phyloP scores from a whole-genome alignment of 2,888 invertebrate species.

The Seladonia tumulorum region DNA sequence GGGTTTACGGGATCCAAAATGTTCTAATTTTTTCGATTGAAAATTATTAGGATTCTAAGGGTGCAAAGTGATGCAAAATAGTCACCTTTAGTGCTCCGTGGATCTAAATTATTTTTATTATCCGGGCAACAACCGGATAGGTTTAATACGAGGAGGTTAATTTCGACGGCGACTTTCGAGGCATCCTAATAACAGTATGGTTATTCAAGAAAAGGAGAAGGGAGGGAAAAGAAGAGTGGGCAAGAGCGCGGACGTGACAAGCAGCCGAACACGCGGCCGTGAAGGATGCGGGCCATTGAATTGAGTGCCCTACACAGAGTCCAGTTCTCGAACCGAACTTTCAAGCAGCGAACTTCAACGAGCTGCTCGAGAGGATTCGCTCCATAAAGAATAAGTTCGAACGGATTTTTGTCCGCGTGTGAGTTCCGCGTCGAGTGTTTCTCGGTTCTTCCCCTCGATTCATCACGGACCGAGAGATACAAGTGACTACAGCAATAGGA shows the following conservation, averaged over 20 bases:
- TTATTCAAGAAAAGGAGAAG: background rate
- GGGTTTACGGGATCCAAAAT: too few species aligned
- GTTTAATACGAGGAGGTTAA: background rate
- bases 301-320: slow-evolving; percentile 27
- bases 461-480: background rate
- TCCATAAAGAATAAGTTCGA: background rate
- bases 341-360: slow-evolving; percentile 34
- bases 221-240: background rate
- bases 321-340: slow-evolving; percentile 37
- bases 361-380: background rate
- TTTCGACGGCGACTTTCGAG: background rate
- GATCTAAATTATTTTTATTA: too few species aligned
- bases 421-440: slow-evolving; percentile 4
- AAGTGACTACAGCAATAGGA: background rate
- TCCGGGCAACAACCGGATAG: too few species aligned
- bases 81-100: too few species aligned
- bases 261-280: background rate
- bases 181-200: background rate
- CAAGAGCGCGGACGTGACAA: slow-evolving; percentile 26
- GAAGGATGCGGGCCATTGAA: slow-evolving; percentile 39
- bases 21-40: too few species aligned
- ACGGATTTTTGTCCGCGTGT: slow-evolving; percentile 4
- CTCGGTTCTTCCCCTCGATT: background rate
- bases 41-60: too few species aligned
- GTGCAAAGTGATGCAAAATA: too few species aligned